Percentiles rank a stretch among this genome's conserved stretches.
These are phyloP conservation scores for Rhynchonema sp. DNA, from an alignment of 2,888 invertebrate species.

Conservation along the genomic window DNA sequence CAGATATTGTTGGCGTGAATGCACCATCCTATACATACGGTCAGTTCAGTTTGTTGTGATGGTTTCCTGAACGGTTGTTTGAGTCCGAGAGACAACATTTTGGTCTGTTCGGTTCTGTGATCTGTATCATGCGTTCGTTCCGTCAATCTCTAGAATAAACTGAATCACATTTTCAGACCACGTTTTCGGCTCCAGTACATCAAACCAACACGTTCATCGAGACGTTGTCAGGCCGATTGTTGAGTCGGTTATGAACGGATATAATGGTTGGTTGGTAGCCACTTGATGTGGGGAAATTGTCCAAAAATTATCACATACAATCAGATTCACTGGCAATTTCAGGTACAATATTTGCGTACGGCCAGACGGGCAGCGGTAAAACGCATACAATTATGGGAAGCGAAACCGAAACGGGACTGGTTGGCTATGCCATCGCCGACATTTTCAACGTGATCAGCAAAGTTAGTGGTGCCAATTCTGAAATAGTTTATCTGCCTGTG, in stretches of 20 bases:
- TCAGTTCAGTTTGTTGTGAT: background rate
- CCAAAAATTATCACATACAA: background rate
- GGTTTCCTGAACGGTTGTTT: background rate
- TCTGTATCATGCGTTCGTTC: too few relatives aligned
- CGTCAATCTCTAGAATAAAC: too few relatives aligned
- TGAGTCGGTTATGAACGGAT: background rate
- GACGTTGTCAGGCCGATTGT: background rate
- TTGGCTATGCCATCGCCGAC: background rate
- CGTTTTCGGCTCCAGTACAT: background rate
- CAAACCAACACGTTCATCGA: background rate
- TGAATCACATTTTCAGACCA: constrained; percentile 1
- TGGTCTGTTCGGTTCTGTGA: too few relatives aligned
- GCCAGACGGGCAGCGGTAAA: constrained; percentile 35
- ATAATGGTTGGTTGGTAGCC: background rate
- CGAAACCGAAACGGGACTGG: background rate
- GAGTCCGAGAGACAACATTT: background rate
- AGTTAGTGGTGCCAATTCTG: background rate
- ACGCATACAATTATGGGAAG: constrained; percentile 61
- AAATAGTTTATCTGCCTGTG: too few relatives aligned
- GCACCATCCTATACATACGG: background rate
- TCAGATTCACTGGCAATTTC: background rate
- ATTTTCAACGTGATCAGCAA: background rate
- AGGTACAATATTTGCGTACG: constrained; percentile 9
- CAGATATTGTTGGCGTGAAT: too few relatives aligned
- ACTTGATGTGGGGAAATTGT: too few relatives aligned